Evolutionary conservation across 1,140 invertebrate genomes (phyloP).

Genomic region (Adelges cooleyi): DNA sequence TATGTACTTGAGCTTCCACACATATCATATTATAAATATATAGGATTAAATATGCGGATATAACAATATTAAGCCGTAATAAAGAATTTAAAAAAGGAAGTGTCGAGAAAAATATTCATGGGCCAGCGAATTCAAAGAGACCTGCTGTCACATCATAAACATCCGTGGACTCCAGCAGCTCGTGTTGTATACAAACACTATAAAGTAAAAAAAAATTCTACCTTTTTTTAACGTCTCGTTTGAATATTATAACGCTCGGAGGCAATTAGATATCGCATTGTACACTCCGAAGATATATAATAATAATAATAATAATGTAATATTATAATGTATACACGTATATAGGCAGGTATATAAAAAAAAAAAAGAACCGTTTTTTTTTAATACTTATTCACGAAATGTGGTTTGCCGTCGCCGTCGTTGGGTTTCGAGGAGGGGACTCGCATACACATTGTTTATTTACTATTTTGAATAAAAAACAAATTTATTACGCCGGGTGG

Average conservation of each 20-base stretch:
- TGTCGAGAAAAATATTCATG: not conserved
- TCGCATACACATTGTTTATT: conserved; percentile 16
- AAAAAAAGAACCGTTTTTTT: no score
- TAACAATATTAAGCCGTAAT: no score
- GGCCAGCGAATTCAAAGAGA: not conserved
- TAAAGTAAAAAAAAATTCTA: not conserved
- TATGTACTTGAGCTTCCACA: not conserved
- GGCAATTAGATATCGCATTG: conserved; percentile 21
- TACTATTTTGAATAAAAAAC: conserved; percentile 27
- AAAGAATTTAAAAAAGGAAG: not conserved
- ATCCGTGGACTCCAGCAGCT: not conserved
- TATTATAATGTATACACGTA: no score
- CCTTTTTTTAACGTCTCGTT: not conserved
- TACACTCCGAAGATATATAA: not conserved
- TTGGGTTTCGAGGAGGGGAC: no score
- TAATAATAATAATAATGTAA: no score
- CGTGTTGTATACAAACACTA: not conserved
- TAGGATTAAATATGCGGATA: no score
- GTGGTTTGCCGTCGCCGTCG: no score
- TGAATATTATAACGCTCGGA: not conserved
- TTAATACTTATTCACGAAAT: no score
- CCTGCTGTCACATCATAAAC: not conserved
- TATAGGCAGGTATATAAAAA: no score
- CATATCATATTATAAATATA: conserved; percentile 7
- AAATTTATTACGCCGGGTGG: conserved; percentile 22